Conservation (phyloP, 2,888 invertebrate genomes). For the Xiphydria camelus region DNA sequence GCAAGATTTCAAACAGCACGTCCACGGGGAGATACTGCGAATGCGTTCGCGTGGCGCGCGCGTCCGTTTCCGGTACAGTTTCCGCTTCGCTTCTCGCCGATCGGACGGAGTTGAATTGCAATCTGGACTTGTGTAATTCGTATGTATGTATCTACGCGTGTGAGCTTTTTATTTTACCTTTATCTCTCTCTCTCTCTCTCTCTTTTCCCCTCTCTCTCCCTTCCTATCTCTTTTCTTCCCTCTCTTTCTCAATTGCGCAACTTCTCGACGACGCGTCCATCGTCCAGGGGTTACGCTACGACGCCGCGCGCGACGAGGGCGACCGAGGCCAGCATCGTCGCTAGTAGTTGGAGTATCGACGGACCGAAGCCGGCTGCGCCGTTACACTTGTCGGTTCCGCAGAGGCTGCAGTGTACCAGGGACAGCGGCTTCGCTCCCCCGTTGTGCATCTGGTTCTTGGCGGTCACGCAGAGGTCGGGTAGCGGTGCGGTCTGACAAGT, state of each 20-base stretch:
- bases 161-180: too few relatives aligned
- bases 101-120: too few relatives aligned
- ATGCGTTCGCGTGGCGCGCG: too few relatives aligned
- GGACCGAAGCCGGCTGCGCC: constrained; percentile 24
- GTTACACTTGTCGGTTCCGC: constrained; percentile 43
- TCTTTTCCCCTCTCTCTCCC: not conserved
- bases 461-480: constrained; percentile 40
- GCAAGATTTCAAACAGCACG: too few relatives aligned
- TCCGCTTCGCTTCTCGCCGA: too few relatives aligned
- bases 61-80: too few relatives aligned
- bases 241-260: too few relatives aligned
- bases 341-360: not conserved
- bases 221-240: not conserved
- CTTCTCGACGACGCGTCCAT: too few relatives aligned
- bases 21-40: too few relatives aligned
- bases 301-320: not conserved
- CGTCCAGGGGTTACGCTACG: constrained; percentile 43
- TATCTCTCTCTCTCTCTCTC: not conserved
- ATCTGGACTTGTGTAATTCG: too few relatives aligned
- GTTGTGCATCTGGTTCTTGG: not conserved
- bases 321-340: constrained; percentile 23
- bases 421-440: not conserved
- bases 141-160: too few relatives aligned
- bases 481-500: constrained; percentile 41
- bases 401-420: constrained; percentile 37